These are phyloP conservation scores for Oreochromis grahami DNA, from an alignment of 2,797 vertebrate genomes.

Conservation along the genomic window DNA sequence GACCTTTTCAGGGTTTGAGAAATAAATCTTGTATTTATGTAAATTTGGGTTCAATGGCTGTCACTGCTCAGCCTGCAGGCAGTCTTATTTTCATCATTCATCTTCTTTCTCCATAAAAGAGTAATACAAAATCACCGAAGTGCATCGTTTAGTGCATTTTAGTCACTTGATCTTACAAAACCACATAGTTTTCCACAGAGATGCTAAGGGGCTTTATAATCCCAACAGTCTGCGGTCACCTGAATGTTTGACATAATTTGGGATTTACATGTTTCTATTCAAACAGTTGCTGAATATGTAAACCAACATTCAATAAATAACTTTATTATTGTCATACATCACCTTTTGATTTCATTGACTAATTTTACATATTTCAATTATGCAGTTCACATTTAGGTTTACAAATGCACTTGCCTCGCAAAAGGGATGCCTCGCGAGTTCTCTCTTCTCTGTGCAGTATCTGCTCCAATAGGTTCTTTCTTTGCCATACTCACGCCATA, in stretches of 20 bases:
- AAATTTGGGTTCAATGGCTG: background rate
- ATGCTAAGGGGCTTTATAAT: too few species aligned
- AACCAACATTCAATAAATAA: background rate
- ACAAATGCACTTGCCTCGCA: background rate
- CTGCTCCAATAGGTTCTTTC: background rate
- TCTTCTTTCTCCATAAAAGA: background rate
- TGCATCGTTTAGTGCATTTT: background rate
- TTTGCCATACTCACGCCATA: background rate
- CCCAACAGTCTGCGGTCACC: background rate
- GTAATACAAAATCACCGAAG: background rate
- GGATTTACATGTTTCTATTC: background rate
- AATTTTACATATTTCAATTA: background rate
- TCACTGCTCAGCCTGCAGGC: background rate
- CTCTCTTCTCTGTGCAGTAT: background rate
- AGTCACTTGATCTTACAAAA: background rate
- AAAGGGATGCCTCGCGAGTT: background rate
- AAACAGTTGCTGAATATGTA: background rate
- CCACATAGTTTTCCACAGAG: background rate
- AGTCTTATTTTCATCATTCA: background rate
- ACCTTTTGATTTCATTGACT: background rate
- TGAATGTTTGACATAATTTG: background rate
- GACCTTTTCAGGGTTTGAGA: background rate
- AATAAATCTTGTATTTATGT: background rate
- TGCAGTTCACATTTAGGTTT: background rate
- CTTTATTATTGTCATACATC: background rate